phyloP scores from a whole-genome alignment of 2,888 invertebrate species.

The Plebejus argus region DNA sequence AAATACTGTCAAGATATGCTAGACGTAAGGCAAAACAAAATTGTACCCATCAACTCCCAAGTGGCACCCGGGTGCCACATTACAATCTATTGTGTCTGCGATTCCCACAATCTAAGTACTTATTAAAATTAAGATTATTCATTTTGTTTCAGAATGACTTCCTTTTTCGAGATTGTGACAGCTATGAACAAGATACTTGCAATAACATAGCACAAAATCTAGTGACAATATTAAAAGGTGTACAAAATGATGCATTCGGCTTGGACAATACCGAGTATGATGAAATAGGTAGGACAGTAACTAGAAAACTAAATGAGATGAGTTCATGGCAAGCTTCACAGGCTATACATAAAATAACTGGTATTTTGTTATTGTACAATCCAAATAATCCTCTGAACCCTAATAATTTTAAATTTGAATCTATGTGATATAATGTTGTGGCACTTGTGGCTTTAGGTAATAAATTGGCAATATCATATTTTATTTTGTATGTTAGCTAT shows the following conservation, averaged over 20 bases:
- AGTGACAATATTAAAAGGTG: conserved; percentile 56
- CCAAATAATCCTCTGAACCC: conserved; percentile 64
- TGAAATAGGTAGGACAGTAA: conserved; percentile 56
- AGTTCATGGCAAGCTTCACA: conserved; percentile 62
- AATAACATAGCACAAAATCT: conserved; percentile 58
- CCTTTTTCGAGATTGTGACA: conserved; percentile 39
- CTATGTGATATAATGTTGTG: neutral
- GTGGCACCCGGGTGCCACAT: too few species aligned
- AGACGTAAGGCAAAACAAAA: neutral
- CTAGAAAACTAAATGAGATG: conserved; percentile 58
- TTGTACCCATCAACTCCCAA: neutral
- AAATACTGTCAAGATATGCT: neutral
- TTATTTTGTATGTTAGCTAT: neutral
- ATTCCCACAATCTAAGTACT: too few species aligned
- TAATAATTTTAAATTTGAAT: conserved; percentile 50
- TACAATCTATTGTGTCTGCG: too few species aligned
- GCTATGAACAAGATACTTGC: conserved; percentile 49
- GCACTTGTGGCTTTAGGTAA: neutral
- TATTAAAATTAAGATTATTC: neutral
- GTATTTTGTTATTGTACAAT: conserved; percentile 63
- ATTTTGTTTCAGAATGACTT: conserved; percentile 47
- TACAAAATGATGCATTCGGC: conserved; percentile 63
- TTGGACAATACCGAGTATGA: conserved; percentile 57
- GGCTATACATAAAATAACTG: conserved; percentile 59
- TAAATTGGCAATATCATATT: neutral